Evolutionary conservation across 2,888 invertebrate genomes (phyloP).

Genomic region (Agapostemon virescens): DNA sequence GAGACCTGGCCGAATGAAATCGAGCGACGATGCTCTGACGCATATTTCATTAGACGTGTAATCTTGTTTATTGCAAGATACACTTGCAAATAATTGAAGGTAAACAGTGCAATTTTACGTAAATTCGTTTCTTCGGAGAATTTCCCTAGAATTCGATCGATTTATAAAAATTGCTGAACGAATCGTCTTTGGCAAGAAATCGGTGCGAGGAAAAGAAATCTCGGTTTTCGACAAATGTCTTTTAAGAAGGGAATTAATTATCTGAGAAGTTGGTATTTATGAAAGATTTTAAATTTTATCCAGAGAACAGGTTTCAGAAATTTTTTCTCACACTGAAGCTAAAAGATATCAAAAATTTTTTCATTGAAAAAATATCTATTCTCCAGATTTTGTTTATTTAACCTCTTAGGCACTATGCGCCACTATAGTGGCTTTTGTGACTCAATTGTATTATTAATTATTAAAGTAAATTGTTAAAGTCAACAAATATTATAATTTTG

Average conservation of each 20-base stretch:
- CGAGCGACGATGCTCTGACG: conserved; percentile 23
- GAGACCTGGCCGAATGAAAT: conserved; percentile 22
- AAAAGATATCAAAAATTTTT: no score
- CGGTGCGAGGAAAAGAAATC: not conserved
- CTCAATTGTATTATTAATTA: no score
- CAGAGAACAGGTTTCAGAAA: not conserved
- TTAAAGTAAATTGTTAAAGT: no score
- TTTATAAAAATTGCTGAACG: conserved; percentile 1
- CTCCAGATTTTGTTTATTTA: no score
- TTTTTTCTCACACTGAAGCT: no score
- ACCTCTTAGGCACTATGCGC: no score
- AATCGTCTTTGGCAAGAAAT: not conserved
- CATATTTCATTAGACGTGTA: conserved; percentile 44
- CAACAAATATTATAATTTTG: no score
- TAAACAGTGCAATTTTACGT: conserved; percentile 38
- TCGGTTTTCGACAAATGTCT: not conserved
- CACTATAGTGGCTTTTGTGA: no score
- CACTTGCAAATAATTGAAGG: conserved; percentile 47
- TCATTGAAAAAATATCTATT: no score
- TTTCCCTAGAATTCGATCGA: conserved; percentile 30
- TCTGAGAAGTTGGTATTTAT: not conserved
- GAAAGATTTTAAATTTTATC: not conserved
- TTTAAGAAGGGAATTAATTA: not conserved
- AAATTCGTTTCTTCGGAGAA: not conserved
- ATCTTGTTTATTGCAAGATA: conserved; percentile 44